phyloP scores from a whole-genome alignment of 2,888 invertebrate genomes.

The Cybosia mesomella region DNA sequence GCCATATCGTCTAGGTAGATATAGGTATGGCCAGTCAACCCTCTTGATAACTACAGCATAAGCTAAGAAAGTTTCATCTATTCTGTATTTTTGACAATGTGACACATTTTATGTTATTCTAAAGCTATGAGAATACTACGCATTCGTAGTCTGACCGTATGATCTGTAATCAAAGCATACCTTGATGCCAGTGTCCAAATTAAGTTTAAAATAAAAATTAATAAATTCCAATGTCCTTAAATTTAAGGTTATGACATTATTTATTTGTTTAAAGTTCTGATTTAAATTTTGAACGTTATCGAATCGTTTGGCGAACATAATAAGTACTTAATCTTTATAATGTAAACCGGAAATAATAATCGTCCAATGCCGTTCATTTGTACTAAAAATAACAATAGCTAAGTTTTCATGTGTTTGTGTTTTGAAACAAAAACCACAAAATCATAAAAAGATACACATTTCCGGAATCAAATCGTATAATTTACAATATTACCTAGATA shows the following conservation, averaged over 20 bases:
- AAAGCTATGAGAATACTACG: no score
- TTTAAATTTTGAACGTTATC: not conserved
- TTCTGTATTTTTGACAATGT: no score
- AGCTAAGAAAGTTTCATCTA: no score
- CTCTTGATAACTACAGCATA: no score
- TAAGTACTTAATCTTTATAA: not conserved
- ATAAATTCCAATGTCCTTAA: not conserved
- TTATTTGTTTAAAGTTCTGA: not conserved
- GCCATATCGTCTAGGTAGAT: no score
- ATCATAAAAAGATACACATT: not conserved
- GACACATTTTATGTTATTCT: no score
- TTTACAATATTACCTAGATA: conserved; percentile 2
- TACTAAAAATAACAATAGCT: not conserved
- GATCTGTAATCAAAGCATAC: no score
- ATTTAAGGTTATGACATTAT: not conserved
- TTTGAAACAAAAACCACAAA: not conserved
- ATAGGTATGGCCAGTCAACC: no score
- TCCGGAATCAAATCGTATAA: not conserved
- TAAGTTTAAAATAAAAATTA: no score
- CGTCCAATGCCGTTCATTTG: not conserved
- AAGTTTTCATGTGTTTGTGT: not conserved
- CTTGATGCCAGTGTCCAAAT: no score
- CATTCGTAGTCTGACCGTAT: no score
- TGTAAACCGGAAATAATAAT: not conserved
- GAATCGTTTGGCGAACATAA: not conserved